Base-by-base conservation (phyloP, 2,113 vertebrate genomes). In the Fregata magnificens region DNA sequence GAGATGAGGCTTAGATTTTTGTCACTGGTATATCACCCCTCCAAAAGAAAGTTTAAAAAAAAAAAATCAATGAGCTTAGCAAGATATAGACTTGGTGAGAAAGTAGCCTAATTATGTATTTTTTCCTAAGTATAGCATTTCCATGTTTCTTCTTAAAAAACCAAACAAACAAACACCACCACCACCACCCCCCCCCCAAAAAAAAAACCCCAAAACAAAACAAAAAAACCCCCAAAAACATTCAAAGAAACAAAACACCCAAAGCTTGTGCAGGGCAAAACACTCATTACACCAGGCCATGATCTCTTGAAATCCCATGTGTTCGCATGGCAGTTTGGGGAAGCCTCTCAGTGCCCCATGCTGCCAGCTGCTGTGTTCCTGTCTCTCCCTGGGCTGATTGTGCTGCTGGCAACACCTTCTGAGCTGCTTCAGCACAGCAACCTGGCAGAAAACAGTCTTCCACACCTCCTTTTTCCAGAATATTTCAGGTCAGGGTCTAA, bases 311-410 rank as follows among this genome's bases (percentile, higher is more conserved):
- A 74, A 40, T 53, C 12, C 52, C 17, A 1, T 0, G 1, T 24
- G n/a, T 34, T 88, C 2, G 2, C 29, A 5, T 2, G 8, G 45
- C 53, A 44, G 22, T 29, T 9, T 72, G 50, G 58, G 65, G 49
- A 72, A 65, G 40, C 14, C 12, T 58, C 8, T 12, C 47, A 16
- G 29, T 16, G 56, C 20, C 19, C 22, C 0, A 0, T 16, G 24
- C 45, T 52, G n/a, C 3, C 0, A 0, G 6, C 45, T 70, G 20
- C 56, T 26, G 20, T 34, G 50, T 77, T 66, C 36, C 19, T 1
- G 1, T 31, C 52, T 62, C 61, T 71, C 70, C 21, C 18, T 58
- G 52, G 36, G 47, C 61, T 56, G 56, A 38, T 5, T 38, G 36
- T 71, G 58, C 38, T 36, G 42, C 66, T 83, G 67, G 36, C 34